Evolutionary conservation across 2,113 vertebrate genomes (phyloP), one percentile per base, ranked within the genome.

Genomic region (Hippocampus zosterae): DNA sequence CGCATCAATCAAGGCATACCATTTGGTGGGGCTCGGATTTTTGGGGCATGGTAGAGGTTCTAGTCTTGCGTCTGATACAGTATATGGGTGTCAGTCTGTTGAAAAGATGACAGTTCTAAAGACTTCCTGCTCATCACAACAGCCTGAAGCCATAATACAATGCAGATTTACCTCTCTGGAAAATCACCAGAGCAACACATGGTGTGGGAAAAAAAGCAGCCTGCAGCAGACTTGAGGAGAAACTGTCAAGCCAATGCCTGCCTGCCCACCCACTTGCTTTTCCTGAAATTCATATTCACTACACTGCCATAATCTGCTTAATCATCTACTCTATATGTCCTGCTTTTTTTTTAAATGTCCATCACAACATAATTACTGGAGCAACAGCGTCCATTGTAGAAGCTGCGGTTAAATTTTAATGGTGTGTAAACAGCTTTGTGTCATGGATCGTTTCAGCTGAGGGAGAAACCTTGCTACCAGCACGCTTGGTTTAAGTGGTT

Each of bases 241-340:
- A 74, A 66, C 66, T 73, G 67, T 60, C 75, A 84, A 74, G 57
- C 68, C 64, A 53, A 33, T 65, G 23, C 57, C 60, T 65, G 41
- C 69, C 71, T 65, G 73, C 37, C 7, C 0, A 64, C 67, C 71
- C 37, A 61, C 21, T 16, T 16, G n/a, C 13, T 1, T 7, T 68
- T 3, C 64, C 41, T 60, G 76, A 67, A 67, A 81, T 81, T 81
- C 72, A 67, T 52, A 73, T 78, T 81, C 75, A 29, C 77, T 80
- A 68, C 55, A 16, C 50, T 46, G 16, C 79, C 69, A 64, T 67
- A 60, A 80, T 73, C 63, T 15, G n/a, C 37, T 52, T 68, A 75
- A 65, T 81, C 69, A 69, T 74, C 8, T 73, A 1, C 59, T 74
- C 8, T 73, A 1, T 62, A 76, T 55, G 57, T 77, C 63, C 67